Conservation (phyloP, 2,113 vertebrate species). For the Argyrosomus japonicus region DNA sequence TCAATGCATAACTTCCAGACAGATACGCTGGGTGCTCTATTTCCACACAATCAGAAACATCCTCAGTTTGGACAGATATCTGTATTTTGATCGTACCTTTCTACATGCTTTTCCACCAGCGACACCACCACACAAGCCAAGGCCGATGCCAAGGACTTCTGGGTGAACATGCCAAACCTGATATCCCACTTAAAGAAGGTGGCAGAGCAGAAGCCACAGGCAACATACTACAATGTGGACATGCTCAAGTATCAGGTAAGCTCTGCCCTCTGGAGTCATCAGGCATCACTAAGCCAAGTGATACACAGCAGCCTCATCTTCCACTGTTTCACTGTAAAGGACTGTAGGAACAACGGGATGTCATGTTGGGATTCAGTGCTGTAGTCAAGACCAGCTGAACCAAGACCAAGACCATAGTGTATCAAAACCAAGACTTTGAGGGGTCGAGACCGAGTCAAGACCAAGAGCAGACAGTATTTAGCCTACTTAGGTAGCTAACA, state of each 20-base stretch:
- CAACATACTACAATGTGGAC: conserved; percentile 99
- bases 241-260: conserved; percentile 99
- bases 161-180: conserved; percentile 99
- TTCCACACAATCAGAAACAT: background rate
- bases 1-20: background rate
- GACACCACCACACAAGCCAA: conserved; percentile 90
- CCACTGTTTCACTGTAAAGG: background rate
- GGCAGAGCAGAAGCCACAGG: conserved; percentile 97
- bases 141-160: conserved; percentile 93
- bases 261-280: background rate
- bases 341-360: background rate
- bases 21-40: no score
- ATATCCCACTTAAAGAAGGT: conserved; percentile 98
- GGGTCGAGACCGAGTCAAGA: no score
- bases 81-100: background rate
- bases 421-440: no score
- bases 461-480: no score
- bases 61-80: background rate
- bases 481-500: no score
- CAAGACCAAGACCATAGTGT: no score
- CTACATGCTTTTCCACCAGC: conserved; percentile 68
- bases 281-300: background rate
- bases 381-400: no score
- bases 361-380: background rate
- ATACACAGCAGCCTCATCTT: background rate